Evolutionary conservation across 2,113 vertebrate genomes (phyloP).

Genomic region (Peromyscus polionotus): DNA sequence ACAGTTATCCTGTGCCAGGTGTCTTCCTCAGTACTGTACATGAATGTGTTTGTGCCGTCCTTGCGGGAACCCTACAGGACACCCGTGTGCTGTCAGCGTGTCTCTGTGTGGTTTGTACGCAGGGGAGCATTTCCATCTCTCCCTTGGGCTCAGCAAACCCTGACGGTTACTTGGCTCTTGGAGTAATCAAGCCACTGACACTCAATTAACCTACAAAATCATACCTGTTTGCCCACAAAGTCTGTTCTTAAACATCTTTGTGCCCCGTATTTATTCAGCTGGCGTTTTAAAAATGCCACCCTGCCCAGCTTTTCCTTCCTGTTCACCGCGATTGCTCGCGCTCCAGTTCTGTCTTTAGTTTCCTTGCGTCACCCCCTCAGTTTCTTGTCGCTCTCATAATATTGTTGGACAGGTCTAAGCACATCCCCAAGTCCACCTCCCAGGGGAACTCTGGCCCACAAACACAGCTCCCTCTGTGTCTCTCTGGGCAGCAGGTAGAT

Average conservation of each 20-base stretch:
- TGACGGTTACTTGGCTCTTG: background rate
- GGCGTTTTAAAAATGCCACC: background rate
- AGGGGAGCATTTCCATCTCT: background rate
- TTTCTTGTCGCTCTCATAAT: background rate
- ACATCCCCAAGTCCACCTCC: background rate
- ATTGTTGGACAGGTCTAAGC: background rate
- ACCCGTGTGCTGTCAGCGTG: background rate
- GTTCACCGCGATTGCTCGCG: background rate
- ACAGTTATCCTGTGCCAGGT: background rate
- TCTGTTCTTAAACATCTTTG: background rate
- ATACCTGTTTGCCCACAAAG: too few species aligned
- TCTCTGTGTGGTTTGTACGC: background rate
- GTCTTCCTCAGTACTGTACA: background rate
- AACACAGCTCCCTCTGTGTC: background rate
- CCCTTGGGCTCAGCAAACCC: background rate
- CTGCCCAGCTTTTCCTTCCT: background rate
- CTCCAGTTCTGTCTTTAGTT: background rate
- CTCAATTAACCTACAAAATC: background rate
- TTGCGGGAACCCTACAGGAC: background rate
- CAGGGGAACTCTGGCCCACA: background rate
- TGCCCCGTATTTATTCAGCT: background rate
- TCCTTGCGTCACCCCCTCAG: background rate
- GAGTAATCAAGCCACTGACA: background rate
- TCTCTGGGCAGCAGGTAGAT: slow-evolving; percentile 41
- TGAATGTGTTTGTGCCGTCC: background rate